Evolutionary conservation across 2,888 invertebrate genomes (phyloP).

Genomic region (Drosophila buzzatii): DNA sequence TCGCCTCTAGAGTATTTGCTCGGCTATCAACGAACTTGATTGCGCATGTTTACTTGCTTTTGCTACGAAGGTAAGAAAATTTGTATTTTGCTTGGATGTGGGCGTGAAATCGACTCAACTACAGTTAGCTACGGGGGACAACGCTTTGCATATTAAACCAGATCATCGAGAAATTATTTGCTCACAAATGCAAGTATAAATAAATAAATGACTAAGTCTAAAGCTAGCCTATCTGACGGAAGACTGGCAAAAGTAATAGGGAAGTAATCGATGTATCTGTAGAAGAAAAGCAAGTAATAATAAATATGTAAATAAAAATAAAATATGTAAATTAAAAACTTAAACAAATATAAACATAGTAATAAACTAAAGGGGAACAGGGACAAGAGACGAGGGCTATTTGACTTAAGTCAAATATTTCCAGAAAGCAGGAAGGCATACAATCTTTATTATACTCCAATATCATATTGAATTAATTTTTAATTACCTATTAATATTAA

Average conservation of each 20-base stretch:
- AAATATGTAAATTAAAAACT: neutral
- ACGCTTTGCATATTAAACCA: conserved; percentile 62
- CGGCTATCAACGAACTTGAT: neutral
- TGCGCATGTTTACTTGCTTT: conserved; percentile 1
- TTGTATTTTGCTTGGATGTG: conserved; percentile 40
- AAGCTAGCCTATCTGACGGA: conserved; percentile 26
- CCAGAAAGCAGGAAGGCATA: neutral
- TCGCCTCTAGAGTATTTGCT: conserved; percentile 3
- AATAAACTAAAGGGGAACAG: neutral
- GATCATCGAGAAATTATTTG: conserved; percentile 43
- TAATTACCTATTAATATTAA: no score
- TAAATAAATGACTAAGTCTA: conserved; percentile 49
- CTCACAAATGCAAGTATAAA: conserved; percentile 21
- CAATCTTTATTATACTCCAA: no score
- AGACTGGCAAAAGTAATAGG: conserved; percentile 12
- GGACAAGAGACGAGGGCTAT: neutral
- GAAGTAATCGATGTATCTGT: conserved; percentile 13
- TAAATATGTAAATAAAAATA: no score
- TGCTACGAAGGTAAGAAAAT: conserved; percentile 31
- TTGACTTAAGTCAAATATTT: neutral
- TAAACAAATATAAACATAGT: neutral
- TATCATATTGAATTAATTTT: no score
- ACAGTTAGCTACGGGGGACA: conserved; percentile 38
- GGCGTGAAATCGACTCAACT: conserved; percentile 34
- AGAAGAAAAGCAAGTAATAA: conserved; percentile 6